phyloP scores from a whole-genome alignment of 64 coral and sea anemone species.

The Cladopsammia gracilis region DNA sequence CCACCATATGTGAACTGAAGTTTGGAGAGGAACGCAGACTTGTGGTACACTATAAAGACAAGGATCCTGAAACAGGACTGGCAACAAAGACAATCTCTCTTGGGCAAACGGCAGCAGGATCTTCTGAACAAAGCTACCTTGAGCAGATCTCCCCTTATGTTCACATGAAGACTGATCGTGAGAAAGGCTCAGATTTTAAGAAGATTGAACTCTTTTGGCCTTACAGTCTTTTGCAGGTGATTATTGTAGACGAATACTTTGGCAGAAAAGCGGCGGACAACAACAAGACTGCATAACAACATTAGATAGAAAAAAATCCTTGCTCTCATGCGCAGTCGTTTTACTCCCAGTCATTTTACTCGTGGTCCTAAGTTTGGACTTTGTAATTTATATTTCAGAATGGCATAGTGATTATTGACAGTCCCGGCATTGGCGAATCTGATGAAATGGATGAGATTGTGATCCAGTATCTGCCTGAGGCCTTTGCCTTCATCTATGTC shows the following conservation, averaged over 20 bases:
- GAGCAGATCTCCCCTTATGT: slow-evolving; percentile 40
- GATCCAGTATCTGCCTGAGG: neutral
- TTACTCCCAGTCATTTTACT: too few species aligned
- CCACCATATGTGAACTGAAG: slow-evolving; percentile 40
- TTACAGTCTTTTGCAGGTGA: neutral
- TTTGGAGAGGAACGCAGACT: neutral
- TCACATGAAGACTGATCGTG: neutral
- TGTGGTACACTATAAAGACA: slow-evolving; percentile 25
- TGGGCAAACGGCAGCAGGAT: neutral
- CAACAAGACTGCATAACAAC: too few species aligned
- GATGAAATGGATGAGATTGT: neutral
- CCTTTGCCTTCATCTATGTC: neutral
- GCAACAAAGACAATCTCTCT: neutral
- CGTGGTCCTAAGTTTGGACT: too few species aligned
- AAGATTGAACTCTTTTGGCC: slow-evolving; percentile 52
- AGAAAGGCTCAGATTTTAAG: neutral
- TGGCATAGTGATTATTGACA: neutral
- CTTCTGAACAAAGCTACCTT: neutral
- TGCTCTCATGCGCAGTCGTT: too few species aligned
- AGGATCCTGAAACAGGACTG: slow-evolving; percentile 21
- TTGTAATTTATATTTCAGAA: neutral
- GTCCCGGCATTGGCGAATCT: neutral
- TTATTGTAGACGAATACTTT: too few species aligned
- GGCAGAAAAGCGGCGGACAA: too few species aligned
- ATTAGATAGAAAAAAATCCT: too few species aligned